Conservation (phyloP, 2,113 vertebrate genomes). For the Pterocles orientalis region DNA sequence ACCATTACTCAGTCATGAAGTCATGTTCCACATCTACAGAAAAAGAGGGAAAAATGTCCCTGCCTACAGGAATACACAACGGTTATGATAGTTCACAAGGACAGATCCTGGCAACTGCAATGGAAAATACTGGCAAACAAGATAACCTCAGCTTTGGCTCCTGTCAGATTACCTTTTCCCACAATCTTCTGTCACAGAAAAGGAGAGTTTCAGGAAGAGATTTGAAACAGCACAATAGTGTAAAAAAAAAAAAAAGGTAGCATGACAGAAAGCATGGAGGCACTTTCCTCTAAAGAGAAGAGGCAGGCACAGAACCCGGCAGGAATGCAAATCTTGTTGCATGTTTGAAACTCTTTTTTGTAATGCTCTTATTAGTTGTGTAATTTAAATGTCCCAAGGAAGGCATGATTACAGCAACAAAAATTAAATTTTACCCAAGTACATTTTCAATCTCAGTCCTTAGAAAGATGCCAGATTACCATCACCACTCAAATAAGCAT, state of each 20-base stretch:
- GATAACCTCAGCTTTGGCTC: background rate
- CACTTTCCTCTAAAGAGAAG: background rate
- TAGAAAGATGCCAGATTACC: background rate
- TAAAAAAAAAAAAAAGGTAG: background rate
- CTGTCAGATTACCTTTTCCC: background rate
- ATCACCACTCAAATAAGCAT: background rate
- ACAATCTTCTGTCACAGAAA: background rate
- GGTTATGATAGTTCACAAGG: background rate
- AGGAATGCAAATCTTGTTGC: background rate
- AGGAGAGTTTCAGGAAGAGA: background rate
- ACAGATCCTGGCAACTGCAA: background rate
- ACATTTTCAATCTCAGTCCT: background rate
- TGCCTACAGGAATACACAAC: background rate
- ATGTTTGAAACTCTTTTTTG: background rate
- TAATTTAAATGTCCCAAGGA: background rate
- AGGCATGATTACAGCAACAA: background rate
- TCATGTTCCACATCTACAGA: background rate
- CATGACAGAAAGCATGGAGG: fast-evolving
- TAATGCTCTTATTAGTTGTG: background rate
- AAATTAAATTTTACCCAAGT: background rate
- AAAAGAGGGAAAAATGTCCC: background rate
- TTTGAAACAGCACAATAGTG: background rate
- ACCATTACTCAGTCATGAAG: background rate
- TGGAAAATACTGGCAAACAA: background rate
- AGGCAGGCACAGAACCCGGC: background rate